A percentile compares a stretch with the other conserved stretches of the same genome.
Evolutionary conservation across 2,113 vertebrate genomes (phyloP).

Genomic region (Marcusenius ussheri): DNA sequence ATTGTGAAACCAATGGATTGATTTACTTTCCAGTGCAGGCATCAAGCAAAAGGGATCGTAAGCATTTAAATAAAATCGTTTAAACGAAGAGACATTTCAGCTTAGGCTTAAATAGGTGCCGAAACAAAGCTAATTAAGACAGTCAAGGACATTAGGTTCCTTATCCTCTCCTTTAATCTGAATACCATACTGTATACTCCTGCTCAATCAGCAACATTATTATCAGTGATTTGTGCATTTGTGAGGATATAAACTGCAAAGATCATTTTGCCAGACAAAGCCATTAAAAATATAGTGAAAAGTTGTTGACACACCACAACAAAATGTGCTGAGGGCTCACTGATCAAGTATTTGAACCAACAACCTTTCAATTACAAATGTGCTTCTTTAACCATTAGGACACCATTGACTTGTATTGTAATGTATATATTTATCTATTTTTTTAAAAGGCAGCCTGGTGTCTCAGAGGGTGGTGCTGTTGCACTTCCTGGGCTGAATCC

Average conservation of each 20-base stretch:
- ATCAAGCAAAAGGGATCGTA: neutral
- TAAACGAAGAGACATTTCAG: neutral
- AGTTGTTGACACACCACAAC: too few species aligned
- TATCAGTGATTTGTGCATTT: neutral
- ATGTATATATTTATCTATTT: neutral
- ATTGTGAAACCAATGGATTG: neutral
- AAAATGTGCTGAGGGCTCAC: too few species aligned
- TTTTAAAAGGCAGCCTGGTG: neutral
- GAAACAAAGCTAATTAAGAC: neutral
- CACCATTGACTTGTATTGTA: neutral
- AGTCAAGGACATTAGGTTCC: neutral
- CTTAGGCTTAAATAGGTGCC: neutral
- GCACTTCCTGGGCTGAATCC: neutral
- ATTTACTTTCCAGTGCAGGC: neutral
- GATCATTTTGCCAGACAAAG: neutral
- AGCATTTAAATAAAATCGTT: neutral
- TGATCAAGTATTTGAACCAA: too few species aligned
- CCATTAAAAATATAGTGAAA: neutral
- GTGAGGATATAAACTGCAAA: neutral
- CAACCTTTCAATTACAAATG: too few species aligned
- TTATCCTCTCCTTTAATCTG: neutral
- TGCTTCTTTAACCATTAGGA: too few species aligned
- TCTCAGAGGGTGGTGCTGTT: neutral
- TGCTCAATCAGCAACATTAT: neutral
- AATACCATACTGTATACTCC: neutral